Evolutionary conservation across 2,113 vertebrate genomes (phyloP).

Genomic region (Pholis gunnellus): DNA sequence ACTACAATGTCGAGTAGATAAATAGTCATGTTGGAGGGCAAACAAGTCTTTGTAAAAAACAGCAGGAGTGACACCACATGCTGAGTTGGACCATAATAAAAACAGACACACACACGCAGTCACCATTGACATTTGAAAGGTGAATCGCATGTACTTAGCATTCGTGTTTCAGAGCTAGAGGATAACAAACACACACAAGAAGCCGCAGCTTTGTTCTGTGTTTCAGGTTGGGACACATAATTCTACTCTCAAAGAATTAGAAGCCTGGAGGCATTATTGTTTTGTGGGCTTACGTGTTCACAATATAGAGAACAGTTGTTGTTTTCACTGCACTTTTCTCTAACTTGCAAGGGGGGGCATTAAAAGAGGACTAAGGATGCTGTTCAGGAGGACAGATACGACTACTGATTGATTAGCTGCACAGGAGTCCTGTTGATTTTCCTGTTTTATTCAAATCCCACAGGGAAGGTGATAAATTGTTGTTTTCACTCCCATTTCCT

Average conservation of each 20-base stretch:
- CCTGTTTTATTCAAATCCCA: slow-evolving; percentile 58
- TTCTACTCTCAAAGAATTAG: slow-evolving; percentile 12
- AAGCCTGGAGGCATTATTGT: slow-evolving; percentile 1
- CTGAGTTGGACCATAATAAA: not conserved
- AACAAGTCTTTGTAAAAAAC: slow-evolving; percentile 3
- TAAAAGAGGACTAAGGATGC: slow-evolving; percentile 47
- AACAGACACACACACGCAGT: slow-evolving; percentile 1
- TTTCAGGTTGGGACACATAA: not conserved
- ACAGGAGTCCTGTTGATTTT: slow-evolving; percentile 53
- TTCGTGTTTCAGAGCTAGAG: not conserved
- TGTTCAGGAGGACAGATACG: slow-evolving; percentile 41
- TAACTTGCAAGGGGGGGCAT: slow-evolving; percentile 20
- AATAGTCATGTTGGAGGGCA: not conserved
- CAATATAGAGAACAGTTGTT: slow-evolving; percentile 39
- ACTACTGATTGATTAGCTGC: slow-evolving; percentile 54
- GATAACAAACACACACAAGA: slow-evolving; percentile 5
- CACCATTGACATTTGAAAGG: slow-evolving; percentile 24
- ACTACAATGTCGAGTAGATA: slow-evolving; percentile 1
- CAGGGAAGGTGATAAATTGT: slow-evolving; percentile 50
- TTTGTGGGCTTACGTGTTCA: slow-evolving; percentile 25
- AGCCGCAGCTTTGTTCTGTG: not conserved
- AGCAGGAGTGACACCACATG: slow-evolving; percentile 16
- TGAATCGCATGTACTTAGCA: not conserved
- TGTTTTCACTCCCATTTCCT: slow-evolving; percentile 59
- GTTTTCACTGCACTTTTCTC: slow-evolving; percentile 44